phyloP scores from a whole-genome alignment of 2,888 invertebrate species.

The Mythimna albipuncta region DNA sequence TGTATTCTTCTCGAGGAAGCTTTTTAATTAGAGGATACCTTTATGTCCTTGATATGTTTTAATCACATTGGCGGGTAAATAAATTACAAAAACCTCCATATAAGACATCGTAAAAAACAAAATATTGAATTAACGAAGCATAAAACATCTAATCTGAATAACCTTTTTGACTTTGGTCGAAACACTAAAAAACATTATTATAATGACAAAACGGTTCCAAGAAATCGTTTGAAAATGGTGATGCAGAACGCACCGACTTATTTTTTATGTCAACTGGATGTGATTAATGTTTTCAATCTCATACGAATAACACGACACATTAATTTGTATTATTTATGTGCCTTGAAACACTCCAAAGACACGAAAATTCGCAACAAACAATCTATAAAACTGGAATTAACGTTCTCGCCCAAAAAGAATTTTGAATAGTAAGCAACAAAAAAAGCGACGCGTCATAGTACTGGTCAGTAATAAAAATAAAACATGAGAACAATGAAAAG shows the following conservation, averaged over 20 bases:
- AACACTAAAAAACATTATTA: slow-evolving; percentile 50
- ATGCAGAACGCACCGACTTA: slow-evolving; percentile 56
- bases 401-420: slow-evolving; percentile 8
- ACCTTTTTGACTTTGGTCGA: slow-evolving; percentile 30
- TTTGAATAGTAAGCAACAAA: slow-evolving; percentile 30
- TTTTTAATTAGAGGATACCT: slow-evolving; percentile 7
- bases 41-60: slow-evolving; percentile 3
- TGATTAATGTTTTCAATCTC: slow-evolving; percentile 72
- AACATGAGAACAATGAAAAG: slow-evolving; percentile 44
- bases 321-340: slow-evolving; percentile 68
- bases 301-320: slow-evolving; percentile 66
- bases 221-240: slow-evolving; percentile 59
- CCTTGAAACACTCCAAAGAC: slow-evolving; percentile 34
- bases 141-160: slow-evolving; percentile 22
- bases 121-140: slow-evolving; percentile 22
- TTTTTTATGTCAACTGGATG: slow-evolving; percentile 64
- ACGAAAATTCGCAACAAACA: slow-evolving; percentile 47
- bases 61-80: slow-evolving; percentile 10
- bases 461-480: slow-evolving; percentile 35
- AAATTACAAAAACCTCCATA: background rate
- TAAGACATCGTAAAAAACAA: slow-evolving; percentile 22
- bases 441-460: slow-evolving; percentile 30
- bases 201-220: slow-evolving; percentile 59
- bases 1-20: background rate
- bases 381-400: slow-evolving; percentile 35